Evolutionary conservation across 2,113 vertebrate genomes (phyloP).

Genomic region (Arothron firmamentum): DNA sequence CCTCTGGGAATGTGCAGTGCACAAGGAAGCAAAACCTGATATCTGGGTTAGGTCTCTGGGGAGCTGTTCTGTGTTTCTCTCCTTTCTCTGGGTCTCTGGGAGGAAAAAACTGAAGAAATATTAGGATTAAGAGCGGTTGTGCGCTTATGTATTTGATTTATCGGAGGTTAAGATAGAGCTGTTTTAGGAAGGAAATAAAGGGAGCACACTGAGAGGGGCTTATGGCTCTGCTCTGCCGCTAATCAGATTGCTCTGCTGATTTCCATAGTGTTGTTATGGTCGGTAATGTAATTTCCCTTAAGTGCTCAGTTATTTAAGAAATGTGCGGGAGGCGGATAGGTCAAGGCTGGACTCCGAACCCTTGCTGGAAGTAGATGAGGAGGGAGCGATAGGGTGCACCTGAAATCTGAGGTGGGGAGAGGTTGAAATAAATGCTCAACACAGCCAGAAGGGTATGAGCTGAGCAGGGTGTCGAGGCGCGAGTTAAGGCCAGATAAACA

Average conservation of each 20-base stretch:
- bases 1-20: conserved; percentile 35
- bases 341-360: conserved; percentile 63
- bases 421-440: conserved; percentile 2
- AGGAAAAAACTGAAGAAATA: conserved; percentile 56
- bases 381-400: conserved; percentile 37
- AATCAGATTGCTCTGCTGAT: conserved; percentile 78
- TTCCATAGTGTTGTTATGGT: conserved; percentile 79
- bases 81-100: conserved; percentile 42
- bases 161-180: conserved; percentile 69
- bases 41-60: conserved; percentile 71
- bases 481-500: too few species aligned
- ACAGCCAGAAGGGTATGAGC: not conserved
- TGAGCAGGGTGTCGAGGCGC: not conserved
- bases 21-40: conserved; percentile 56
- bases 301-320: conserved; percentile 80
- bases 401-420: conserved; percentile 33
- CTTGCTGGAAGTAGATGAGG: conserved; percentile 36
- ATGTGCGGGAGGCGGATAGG: conserved; percentile 69
- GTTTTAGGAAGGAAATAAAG: conserved; percentile 74
- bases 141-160: conserved; percentile 67
- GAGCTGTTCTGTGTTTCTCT: conserved; percentile 46
- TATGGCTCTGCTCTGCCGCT: conserved; percentile 72
- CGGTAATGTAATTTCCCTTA: conserved; percentile 77
- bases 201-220: conserved; percentile 64
- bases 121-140: conserved; percentile 56